Conservation (phyloP, 2,113 vertebrate species). For the Nerophis lumbriciformis region DNA sequence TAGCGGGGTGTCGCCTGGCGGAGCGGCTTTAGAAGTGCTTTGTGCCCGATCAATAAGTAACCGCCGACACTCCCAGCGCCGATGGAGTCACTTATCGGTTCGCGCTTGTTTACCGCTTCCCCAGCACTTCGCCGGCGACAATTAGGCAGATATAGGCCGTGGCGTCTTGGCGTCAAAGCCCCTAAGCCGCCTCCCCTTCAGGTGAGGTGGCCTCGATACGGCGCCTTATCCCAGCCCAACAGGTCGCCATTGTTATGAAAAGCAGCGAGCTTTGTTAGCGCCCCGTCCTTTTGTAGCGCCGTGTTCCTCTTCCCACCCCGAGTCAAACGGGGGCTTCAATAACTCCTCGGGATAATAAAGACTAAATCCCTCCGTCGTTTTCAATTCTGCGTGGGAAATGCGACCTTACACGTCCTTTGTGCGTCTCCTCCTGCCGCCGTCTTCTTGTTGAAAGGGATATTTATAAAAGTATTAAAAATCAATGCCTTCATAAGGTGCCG, state of each 20-base stretch:
- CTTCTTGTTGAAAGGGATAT: constrained; percentile 67
- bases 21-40: constrained; percentile 79
- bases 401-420: constrained; percentile 74
- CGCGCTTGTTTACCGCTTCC: constrained; percentile 76
- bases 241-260: constrained; percentile 79
- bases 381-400: constrained; percentile 73
- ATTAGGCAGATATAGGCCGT: constrained; percentile 71
- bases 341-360: constrained; percentile 73
- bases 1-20: constrained; percentile 72
- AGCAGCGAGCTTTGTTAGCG: constrained; percentile 68
- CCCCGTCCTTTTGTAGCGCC: constrained; percentile 60
- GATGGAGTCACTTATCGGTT: constrained; percentile 36
- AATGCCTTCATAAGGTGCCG: constrained; percentile 69
- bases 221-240: constrained; percentile 74
- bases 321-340: constrained; percentile 72
- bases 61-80: constrained; percentile 58
- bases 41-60: constrained; percentile 88
- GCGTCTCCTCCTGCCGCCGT: constrained; percentile 43
- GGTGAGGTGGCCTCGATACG: constrained; percentile 70
- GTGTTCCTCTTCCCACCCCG: constrained; percentile 66
- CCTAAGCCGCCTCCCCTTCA: constrained; percentile 56
- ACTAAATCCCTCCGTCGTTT: constrained; percentile 77
- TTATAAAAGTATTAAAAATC: constrained; percentile 77
- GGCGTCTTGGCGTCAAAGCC: constrained; percentile 28
- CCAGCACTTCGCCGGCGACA: constrained; percentile 82